Base-by-base conservation (phyloP, 1,140 invertebrate genomes). In the Conus betulinus region DNA sequence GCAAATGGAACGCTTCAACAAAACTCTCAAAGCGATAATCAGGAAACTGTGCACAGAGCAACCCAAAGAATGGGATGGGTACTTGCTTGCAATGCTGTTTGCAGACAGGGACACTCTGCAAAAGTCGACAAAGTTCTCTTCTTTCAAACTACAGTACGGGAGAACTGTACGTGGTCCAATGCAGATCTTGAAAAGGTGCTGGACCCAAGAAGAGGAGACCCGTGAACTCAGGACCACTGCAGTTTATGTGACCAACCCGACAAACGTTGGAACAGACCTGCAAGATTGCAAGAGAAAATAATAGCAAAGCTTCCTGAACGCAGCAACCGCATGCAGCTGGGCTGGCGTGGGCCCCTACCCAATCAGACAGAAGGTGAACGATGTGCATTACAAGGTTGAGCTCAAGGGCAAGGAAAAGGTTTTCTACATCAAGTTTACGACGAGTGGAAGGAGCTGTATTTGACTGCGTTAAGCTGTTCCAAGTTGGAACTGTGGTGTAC, bases 1-100 rank as follows among this genome's bases (percentile, higher is more conserved):
- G 90, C 91, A 52, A 94, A 95, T 84, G 94, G 94, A 0, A 85
- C 87, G 89, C n/a, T 90, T 91, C 51, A 93, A 94, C 82, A 55
- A 86, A 25, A 90, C 89, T 0, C 51, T 95, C 0, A 89, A 91
- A 23, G 17, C 87, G 20, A 92, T 67, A 3, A 13, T 67, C 1
- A 67, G 60, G 60, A 13, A 23, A 15, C 60, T 67, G 82, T 94
- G 92, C 88, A 71, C 86, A 6, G 89, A 39, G 39, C 39, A 39
- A 39, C 39, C 39, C 0, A 39, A 39, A 3, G 39, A 39, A 39
- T 39, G 39, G 39, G 39, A 39, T 39, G 3, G 81, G 52, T 92
- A 91, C 79, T 52, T 94, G 15, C 89, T 87, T 52, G 90, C 90
- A 13, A 60, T 93, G 39, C 71, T 93, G 15, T 94, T 94, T 90